phyloP scores from a whole-genome alignment of 1,140 invertebrate genomes.

The Amyelois transitella region DNA sequence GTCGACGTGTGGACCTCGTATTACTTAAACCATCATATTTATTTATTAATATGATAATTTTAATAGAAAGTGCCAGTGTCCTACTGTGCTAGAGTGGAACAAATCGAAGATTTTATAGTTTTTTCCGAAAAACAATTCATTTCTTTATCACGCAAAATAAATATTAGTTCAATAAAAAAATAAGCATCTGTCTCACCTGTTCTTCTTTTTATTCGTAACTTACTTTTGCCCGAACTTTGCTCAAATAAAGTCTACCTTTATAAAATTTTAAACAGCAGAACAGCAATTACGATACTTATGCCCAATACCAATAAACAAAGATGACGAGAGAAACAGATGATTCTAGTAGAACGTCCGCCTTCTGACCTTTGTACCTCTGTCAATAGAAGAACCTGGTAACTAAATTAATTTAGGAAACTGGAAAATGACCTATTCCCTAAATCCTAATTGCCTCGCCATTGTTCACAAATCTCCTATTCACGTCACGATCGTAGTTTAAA shows the following conservation, averaged over 20 bases:
- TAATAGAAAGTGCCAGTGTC: slow-evolving; percentile 56
- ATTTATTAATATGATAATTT: slow-evolving; percentile 62
- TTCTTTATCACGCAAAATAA: slow-evolving; percentile 17
- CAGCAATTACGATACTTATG: too few species aligned
- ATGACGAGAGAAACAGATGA: too few species aligned
- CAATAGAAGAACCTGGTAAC: too few species aligned
- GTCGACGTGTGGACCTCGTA: slow-evolving; percentile 19
- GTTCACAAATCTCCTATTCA: neutral
- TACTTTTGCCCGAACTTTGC: too few species aligned
- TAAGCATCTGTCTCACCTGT: neutral
- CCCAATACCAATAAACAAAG: too few species aligned
- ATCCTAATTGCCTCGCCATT: too few species aligned
- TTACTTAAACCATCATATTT: slow-evolving; percentile 25
- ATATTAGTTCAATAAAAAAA: neutral
- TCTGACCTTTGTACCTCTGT: too few species aligned
- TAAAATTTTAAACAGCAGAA: too few species aligned
- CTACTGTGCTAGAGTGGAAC: slow-evolving; percentile 57
- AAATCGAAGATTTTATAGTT: slow-evolving; percentile 42
- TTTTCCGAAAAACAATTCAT: slow-evolving; percentile 39
- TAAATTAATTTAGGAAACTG: too few species aligned
- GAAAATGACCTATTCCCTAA: too few species aligned
- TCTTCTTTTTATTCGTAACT: neutral
- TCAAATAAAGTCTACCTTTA: too few species aligned
- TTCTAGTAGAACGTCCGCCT: too few species aligned
- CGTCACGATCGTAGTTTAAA: neutral